phyloP scores from a whole-genome alignment of 2,888 invertebrate species.

The Pardosa pseudoannulata region DNA sequence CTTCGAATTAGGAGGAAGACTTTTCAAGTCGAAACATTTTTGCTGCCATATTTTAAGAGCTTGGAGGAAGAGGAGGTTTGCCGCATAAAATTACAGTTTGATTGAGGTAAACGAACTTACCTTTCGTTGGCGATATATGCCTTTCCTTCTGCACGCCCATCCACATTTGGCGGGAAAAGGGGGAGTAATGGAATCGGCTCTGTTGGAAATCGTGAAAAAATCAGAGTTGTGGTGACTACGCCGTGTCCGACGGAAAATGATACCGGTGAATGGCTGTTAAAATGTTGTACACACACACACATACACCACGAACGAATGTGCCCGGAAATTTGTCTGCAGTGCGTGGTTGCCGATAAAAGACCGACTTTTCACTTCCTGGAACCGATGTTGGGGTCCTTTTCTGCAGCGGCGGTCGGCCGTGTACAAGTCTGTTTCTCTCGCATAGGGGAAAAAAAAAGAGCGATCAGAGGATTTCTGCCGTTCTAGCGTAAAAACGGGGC shows the following conservation, averaged over 20 bases:
- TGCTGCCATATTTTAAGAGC: no score
- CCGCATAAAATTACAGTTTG: no score
- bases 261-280: conserved; percentile 34
- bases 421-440: background rate
- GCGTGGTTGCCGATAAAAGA: conserved; percentile 66
- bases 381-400: conserved; percentile 36
- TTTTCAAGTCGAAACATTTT: no score
- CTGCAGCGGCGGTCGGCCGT: conserved; percentile 51
- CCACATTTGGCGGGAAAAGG: background rate
- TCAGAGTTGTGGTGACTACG: conserved; percentile 20
- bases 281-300: conserved; percentile 29
- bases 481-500: no score
- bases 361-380: conserved; percentile 54
- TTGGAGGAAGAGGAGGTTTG: no score
- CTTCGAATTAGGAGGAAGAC: no score
- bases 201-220: background rate
- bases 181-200: no score
- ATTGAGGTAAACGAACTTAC: no score
- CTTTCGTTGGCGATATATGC: no score
- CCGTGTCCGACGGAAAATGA: conserved; percentile 3
- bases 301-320: conserved; percentile 5
- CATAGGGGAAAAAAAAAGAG: background rate
- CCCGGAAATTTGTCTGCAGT: conserved; percentile 68
- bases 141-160: no score
- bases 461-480: background rate